phyloP scores from a whole-genome alignment of 2,888 invertebrate species.

The Drosophila longiperda region DNA sequence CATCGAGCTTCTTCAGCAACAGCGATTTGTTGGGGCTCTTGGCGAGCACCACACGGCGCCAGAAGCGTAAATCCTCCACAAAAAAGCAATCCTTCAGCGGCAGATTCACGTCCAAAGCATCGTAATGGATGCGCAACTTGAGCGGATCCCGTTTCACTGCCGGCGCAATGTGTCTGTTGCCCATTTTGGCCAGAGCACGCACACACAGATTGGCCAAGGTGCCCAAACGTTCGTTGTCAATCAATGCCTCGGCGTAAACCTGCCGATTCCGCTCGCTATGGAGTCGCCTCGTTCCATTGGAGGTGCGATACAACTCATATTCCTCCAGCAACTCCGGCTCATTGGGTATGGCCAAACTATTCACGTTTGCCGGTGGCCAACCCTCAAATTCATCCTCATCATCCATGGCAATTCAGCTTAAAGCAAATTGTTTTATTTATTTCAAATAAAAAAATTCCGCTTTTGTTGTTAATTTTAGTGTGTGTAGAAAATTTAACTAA shows the following conservation, averaged over 20 bases:
- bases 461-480: not conserved
- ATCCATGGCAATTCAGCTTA: slow-evolving; percentile 29
- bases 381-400: slow-evolving; percentile 42
- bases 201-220: slow-evolving; percentile 73
- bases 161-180: slow-evolving; percentile 44
- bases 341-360: slow-evolving; percentile 70
- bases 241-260: slow-evolving; percentile 72
- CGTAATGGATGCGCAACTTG: slow-evolving; percentile 70
- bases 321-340: slow-evolving; percentile 55
- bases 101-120: slow-evolving; percentile 69
- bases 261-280: slow-evolving; percentile 69
- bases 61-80: slow-evolving; percentile 71
- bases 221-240: slow-evolving; percentile 57
- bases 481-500: not conserved
- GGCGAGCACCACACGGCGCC: slow-evolving; percentile 77
- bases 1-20: slow-evolving; percentile 43
- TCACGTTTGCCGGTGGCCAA: slow-evolving; percentile 52
- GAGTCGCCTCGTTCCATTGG: slow-evolving; percentile 45
- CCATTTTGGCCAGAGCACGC: slow-evolving; percentile 61
- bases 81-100: slow-evolving; percentile 75
- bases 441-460: not conserved
- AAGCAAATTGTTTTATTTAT: not conserved
- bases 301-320: slow-evolving; percentile 69
- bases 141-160: slow-evolving; percentile 48
- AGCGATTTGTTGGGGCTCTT: slow-evolving; percentile 67